phyloP scores from a whole-genome alignment of 2,113 vertebrate genomes.

The Pan paniscus region DNA sequence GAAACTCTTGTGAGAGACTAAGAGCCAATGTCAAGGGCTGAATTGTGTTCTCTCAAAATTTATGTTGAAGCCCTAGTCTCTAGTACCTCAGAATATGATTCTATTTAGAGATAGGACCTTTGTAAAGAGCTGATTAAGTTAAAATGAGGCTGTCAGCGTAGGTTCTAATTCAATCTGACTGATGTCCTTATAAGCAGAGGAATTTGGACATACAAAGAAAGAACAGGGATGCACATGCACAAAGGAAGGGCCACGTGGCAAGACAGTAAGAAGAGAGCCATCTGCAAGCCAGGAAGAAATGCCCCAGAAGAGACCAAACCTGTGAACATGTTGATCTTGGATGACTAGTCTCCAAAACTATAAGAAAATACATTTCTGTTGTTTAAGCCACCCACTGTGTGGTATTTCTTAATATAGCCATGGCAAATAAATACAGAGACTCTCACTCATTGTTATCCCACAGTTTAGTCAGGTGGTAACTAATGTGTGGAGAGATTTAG shows the following conservation, averaged over 20 bases:
- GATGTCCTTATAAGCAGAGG: neutral
- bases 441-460: neutral
- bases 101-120: neutral
- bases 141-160: neutral
- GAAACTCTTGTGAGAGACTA: neutral
- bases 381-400: neutral
- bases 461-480: neutral
- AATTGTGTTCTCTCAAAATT: neutral
- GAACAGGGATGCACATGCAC: fast-evolving
- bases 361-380: neutral
- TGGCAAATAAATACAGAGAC: neutral
- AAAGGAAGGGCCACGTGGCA: neutral
- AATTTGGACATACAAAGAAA: neutral
- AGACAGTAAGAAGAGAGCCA: neutral
- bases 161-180: neutral
- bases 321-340: neutral
- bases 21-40: neutral
- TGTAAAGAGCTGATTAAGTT: neutral
- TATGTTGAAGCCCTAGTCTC: neutral
- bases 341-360: neutral
- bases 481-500: neutral
- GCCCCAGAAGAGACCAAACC: neutral
- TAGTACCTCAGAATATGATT: neutral
- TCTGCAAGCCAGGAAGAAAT: neutral
- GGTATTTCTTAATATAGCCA: neutral